Percentiles rank a stretch among this genome's conserved stretches.
Conservation (phyloP, 2,888 invertebrate genomes). For the Adelphocoris suturalis region DNA sequence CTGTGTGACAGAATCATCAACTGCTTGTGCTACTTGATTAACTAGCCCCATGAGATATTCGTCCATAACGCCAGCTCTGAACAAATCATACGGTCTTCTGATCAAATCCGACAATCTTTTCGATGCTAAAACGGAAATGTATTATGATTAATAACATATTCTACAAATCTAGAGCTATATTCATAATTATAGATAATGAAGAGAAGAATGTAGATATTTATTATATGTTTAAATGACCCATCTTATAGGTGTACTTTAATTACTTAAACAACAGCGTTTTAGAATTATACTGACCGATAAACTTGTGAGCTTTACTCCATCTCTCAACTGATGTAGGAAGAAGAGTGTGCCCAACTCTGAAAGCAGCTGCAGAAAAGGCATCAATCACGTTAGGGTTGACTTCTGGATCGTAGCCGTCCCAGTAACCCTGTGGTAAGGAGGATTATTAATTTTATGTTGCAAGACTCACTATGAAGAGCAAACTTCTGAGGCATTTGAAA, state of each 20-base stretch:
- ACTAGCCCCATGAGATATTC: slow-evolving; percentile 95
- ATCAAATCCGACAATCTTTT: slow-evolving; percentile 93
- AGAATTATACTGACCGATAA: slow-evolving; percentile 84
- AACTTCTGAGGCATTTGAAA: too few relatives aligned
- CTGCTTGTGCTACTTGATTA: slow-evolving; percentile 96
- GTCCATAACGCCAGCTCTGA: slow-evolving; percentile 93
- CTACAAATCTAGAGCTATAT: neutral
- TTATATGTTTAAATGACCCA: too few relatives aligned
- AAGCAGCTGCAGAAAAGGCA: slow-evolving; percentile 94
- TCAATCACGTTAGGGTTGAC: slow-evolving; percentile 94
- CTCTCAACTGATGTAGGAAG: slow-evolving; percentile 94
- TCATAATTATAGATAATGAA: neutral
- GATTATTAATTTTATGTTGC: neutral
- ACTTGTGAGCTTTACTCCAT: slow-evolving; percentile 97
- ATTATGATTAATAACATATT: neutral
- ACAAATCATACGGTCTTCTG: slow-evolving; percentile 92
- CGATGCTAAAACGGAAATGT: slow-evolving; percentile 83
- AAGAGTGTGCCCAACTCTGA: slow-evolving; percentile 94
- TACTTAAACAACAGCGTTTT: neutral
- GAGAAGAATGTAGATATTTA: too few relatives aligned
- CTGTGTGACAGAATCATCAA: slow-evolving; percentile 94
- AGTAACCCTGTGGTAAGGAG: slow-evolving; percentile 83
- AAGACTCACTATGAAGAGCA: too few relatives aligned
- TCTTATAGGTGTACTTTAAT: neutral
- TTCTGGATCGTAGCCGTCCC: slow-evolving; percentile 90